phyloP scores from a whole-genome alignment of 1,140 invertebrate genomes.

The Radopholus similis region DNA sequence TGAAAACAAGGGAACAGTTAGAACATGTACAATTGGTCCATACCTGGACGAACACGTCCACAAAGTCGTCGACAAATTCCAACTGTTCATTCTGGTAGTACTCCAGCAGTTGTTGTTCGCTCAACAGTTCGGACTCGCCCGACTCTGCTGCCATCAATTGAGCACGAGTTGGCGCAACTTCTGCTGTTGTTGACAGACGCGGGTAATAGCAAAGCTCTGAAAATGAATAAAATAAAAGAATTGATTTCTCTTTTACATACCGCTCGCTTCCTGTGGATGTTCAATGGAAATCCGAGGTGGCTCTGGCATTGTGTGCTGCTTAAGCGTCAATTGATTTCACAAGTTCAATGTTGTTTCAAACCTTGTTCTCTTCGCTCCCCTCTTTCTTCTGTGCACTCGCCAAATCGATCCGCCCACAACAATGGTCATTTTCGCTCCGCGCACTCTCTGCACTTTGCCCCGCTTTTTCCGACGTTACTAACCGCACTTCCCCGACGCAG shows the following conservation, averaged over 20 bases:
- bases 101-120: conserved; percentile 31
- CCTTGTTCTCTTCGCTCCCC: no score
- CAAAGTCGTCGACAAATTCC: conserved; percentile 43
- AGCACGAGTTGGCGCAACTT: conserved; percentile 4
- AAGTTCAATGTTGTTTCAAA: no score
- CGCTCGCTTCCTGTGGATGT: neutral
- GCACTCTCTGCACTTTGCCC: no score
- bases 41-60: conserved; percentile 39
- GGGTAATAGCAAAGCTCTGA: neutral
- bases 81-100: conserved; percentile 43
- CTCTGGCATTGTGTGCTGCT: neutral
- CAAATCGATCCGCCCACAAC: no score
- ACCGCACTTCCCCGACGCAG: no score
- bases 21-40: neutral
- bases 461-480: no score
- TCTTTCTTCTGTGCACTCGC: no score
- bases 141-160: neutral
- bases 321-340: no score
- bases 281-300: no score
- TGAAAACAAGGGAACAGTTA: conserved; percentile 21
- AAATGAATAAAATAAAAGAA: neutral
- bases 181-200: neutral
- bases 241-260: neutral
- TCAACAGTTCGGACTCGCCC: conserved; percentile 31
- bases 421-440: no score